phyloP scores from a whole-genome alignment of 2,797 vertebrate genomes.

The Myiotriccus ornatus region DNA sequence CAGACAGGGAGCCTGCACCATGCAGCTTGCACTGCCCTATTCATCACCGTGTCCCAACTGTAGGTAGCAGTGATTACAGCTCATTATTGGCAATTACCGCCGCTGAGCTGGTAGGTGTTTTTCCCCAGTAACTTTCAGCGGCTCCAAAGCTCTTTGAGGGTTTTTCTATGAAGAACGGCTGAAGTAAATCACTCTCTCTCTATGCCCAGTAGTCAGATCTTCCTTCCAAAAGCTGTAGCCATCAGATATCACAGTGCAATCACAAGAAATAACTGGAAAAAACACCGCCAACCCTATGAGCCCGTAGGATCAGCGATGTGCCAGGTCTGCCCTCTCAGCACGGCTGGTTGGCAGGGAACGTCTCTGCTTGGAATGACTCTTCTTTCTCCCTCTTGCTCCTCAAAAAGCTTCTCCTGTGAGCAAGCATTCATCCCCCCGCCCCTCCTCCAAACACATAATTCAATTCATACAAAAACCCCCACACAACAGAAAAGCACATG shows the following conservation, averaged over 20 bases:
- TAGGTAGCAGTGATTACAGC: conserved; percentile 42
- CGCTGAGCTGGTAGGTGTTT: not conserved
- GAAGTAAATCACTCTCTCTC: not conserved
- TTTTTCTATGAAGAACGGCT: not conserved
- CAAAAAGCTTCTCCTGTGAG: not conserved
- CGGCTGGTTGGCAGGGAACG: not conserved
- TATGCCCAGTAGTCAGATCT: not conserved
- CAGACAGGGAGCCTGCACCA: conserved; percentile 15
- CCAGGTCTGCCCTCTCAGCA: not conserved
- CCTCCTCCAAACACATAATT: not conserved
- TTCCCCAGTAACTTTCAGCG: not conserved
- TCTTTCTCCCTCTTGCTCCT: not conserved
- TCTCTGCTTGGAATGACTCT: not conserved
- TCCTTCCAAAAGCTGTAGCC: not conserved
- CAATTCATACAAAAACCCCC: not conserved
- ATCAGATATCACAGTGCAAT: rapidly evolving
- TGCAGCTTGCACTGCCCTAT: not conserved
- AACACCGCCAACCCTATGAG: rapidly evolving
- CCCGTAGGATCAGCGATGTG: rapidly evolving
- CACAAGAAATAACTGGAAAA: not conserved
- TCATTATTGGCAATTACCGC: conserved; percentile 28
- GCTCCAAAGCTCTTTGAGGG: not conserved
- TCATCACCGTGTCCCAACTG: conserved; percentile 29
- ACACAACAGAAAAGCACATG: not conserved
- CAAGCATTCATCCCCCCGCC: rapidly evolving